Conservation (phyloP, 2,113 vertebrate species). For the Sciurus niger region DNA sequence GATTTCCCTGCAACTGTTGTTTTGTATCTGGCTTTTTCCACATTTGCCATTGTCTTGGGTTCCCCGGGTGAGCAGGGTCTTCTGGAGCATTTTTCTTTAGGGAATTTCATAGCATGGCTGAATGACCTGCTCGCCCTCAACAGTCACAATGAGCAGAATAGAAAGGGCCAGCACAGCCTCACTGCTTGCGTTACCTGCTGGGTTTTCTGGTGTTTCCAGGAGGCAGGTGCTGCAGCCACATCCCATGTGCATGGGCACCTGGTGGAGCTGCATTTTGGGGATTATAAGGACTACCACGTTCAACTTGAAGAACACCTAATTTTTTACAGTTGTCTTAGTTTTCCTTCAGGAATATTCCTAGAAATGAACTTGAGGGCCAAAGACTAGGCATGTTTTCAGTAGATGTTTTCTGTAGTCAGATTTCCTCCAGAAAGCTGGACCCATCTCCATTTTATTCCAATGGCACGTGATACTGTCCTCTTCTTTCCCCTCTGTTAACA, state of each 20-base stretch:
- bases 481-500: neutral
- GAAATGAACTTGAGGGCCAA: neutral
- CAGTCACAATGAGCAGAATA: fast-evolving
- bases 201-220: neutral
- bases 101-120: neutral
- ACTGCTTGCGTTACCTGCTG: no score
- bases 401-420: no score
- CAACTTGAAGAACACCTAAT: fast-evolving
- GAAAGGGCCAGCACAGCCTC: no score
- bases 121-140: fast-evolving
- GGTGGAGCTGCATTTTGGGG: neutral
- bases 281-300: neutral
- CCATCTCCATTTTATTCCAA: neutral
- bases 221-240: fast-evolving
- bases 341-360: neutral
- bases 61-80: neutral
- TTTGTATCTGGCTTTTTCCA: constrained; percentile 45
- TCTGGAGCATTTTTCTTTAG: neutral
- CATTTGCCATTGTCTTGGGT: constrained; percentile 16
- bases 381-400: neutral
- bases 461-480: fast-evolving
- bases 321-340: neutral
- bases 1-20: constrained; percentile 46
- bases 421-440: neutral
- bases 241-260: no score